Conservation (phyloP, 1,140 invertebrate genomes). For the Luehdorfia chinensis region DNA sequence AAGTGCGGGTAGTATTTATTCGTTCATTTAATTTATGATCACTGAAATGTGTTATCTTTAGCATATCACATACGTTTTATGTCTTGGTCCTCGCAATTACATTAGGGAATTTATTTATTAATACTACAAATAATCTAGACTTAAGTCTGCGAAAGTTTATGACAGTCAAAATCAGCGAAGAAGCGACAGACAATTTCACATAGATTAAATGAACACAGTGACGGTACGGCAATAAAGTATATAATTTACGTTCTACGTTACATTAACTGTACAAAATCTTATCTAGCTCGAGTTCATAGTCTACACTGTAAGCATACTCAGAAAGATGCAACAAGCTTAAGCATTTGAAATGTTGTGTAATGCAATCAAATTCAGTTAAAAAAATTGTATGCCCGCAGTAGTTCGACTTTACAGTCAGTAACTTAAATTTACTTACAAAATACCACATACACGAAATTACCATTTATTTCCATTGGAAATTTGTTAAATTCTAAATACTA, state of each 20-base stretch:
- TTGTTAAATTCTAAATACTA: conserved; percentile 33
- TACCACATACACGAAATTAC: conserved; percentile 11
- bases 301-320: conserved; percentile 7
- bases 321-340: background rate
- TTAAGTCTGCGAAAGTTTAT: conserved; percentile 2
- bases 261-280: background rate
- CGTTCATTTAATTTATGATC: conserved; percentile 14
- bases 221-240: conserved; percentile 13
- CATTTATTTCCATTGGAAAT: conserved; percentile 41
- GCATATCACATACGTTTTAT: conserved; percentile 3
- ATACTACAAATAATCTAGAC: conserved; percentile 1
- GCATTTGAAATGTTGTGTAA: background rate
- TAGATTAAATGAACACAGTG: conserved; percentile 35
- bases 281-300: background rate
- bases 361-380: background rate
- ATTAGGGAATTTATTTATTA: background rate
- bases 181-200: conserved; percentile 25
- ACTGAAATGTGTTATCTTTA: background rate
- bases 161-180: conserved; percentile 16
- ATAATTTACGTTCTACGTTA: background rate
- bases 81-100: conserved; percentile 6
- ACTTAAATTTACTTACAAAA: conserved; percentile 18
- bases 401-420: conserved; percentile 8
- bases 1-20: background rate
- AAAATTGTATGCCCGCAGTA: background rate